Evolutionary conservation across 2,888 invertebrate species (phyloP), one percentile per base, ranked within the genome.

Genomic region (Leptinotarsa peninsularis): DNA sequence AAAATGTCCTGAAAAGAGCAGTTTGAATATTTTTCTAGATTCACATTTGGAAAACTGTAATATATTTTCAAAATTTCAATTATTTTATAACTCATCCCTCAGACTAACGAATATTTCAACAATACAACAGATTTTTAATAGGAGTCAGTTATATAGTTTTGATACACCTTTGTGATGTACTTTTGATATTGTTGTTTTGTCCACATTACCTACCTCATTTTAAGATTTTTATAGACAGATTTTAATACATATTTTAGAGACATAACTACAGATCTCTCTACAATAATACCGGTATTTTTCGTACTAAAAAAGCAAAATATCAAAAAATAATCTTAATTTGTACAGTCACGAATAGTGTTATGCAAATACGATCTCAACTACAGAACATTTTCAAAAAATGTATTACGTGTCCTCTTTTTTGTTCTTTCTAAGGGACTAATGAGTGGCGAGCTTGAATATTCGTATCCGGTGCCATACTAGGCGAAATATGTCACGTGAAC

Each of bases 401-500:
- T 10, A 43, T 43, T 43, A 43, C 43, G 3, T 43, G 43, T 43
- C 43, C 43, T 43, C 43, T 43, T 43, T 43, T 43, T 43, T 43
- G 43, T 71, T 63, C 70, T 73, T 54, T 83, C 81, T 81, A 83
- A 81, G 82, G 83, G 78, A 81, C 78, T 80, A 50, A 23, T 60
- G 80, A 79, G 85, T 86, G 85, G 86, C 84, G 85, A 86, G 85
- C 85, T 86, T 86, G 33, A 84, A 79, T 76, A 71, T 81, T 79
- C 75, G 82, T 86, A 84, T 85, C 85, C 86, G 85, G 87, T 87
- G 86, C 87, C 87, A 87, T 87, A 86, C 71, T 84, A 76, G 75
- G 78, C 54, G 80, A 82, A 78, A 82, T 70, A 68, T 79, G 71
- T 75, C 68, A 76, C 72, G 66, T 72, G 72, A 78, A 71, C 67